Conservation (phyloP, 2,113 vertebrate species). For the Passerina amoena region DNA sequence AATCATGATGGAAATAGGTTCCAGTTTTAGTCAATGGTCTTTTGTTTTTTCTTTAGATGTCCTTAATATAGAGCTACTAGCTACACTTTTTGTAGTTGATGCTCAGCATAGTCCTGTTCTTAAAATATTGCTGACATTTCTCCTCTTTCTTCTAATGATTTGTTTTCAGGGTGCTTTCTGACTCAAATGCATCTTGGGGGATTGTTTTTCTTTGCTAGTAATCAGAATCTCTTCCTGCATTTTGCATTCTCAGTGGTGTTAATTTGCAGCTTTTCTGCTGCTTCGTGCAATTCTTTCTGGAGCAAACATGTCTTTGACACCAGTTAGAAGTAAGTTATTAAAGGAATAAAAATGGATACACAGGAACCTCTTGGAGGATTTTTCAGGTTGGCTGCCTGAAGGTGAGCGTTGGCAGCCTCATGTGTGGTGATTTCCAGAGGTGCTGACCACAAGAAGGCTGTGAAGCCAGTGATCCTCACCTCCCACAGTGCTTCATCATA, state of each 20-base stretch:
- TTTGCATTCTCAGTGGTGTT: not conserved
- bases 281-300: not conserved
- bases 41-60: not conserved
- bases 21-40: not conserved
- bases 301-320: not conserved
- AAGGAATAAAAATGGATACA: not conserved
- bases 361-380: not conserved
- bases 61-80: not conserved
- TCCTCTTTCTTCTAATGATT: not conserved
- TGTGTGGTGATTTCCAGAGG: not conserved
- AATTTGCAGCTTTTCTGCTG: not conserved
- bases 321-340: not conserved
- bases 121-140: not conserved
- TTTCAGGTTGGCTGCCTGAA: not conserved
- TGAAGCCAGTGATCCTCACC: rapidly evolving
- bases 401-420: not conserved
- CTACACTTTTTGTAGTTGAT: not conserved
- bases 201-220: not conserved
- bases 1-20: not conserved
- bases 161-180: not conserved
- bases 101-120: not conserved
- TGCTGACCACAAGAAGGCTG: not conserved
- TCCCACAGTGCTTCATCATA: not conserved
- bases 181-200: not conserved
- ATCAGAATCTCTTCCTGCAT: not conserved